These are phyloP conservation scores for Oryzaephilus surinamensis DNA, from an alignment of 1,140 invertebrate genomes.

Conservation along the genomic window DNA sequence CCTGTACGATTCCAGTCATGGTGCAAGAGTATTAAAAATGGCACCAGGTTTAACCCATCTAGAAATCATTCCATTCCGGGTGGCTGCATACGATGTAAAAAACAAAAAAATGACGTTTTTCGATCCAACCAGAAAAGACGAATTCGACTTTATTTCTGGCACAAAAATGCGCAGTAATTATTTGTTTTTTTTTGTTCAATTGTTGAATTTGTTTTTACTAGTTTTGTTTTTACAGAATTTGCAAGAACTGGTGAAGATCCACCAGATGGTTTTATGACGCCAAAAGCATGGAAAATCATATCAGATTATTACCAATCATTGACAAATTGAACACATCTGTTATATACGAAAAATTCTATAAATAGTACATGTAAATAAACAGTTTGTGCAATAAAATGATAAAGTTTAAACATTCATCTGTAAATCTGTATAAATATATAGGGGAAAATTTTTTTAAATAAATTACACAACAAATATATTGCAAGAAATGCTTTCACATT, in stretches of 20 bases:
- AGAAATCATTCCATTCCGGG: conserved; percentile 95
- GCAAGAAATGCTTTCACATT: no score
- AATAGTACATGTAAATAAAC: no score
- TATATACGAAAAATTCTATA: no score
- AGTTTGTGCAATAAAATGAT: no score
- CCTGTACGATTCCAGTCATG: conserved; percentile 89
- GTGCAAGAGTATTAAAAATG: conserved; percentile 82
- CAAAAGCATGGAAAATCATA: conserved; percentile 86
- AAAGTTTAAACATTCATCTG: no score
- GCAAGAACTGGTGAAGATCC: conserved; percentile 75
- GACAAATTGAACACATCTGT: no score
- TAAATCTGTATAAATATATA: no score
- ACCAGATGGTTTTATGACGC: conserved; percentile 95
- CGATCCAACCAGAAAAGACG: conserved; percentile 74
- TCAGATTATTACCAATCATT: conserved; percentile 73
- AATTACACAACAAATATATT: no score
- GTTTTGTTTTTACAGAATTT: no score
- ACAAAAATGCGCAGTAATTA: conserved; percentile 98
- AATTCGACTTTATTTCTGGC: conserved; percentile 97
- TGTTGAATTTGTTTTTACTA: no score
- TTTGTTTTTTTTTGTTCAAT: no score
- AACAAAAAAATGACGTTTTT: conserved; percentile 87
- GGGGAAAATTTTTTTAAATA: no score
- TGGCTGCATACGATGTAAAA: conserved; percentile 90
- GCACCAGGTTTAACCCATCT: conserved; percentile 82